These are phyloP conservation scores for Leptopilina myrica DNA, from an alignment of 2,888 invertebrate genomes.

Conservation along the genomic window DNA sequence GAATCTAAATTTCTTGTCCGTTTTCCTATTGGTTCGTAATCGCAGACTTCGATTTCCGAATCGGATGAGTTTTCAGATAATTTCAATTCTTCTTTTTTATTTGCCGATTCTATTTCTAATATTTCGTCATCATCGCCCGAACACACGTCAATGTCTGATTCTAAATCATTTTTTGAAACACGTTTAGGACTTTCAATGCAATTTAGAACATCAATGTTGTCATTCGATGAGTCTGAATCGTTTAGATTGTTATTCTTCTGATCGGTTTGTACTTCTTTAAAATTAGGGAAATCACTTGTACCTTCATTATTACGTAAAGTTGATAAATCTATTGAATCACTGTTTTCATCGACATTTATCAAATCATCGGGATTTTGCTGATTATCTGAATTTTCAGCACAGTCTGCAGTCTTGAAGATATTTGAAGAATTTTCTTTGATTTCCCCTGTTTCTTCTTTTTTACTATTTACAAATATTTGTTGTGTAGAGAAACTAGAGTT, in stretches of 20 bases:
- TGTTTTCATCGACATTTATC: conserved; percentile 58
- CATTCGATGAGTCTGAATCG: conserved; percentile 50
- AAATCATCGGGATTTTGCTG: conserved; percentile 51
- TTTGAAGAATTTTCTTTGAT: conserved; percentile 33
- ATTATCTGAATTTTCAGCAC: conserved; percentile 25
- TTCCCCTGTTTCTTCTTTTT: conserved; percentile 16
- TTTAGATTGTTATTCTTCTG: conserved; percentile 57
- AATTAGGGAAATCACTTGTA: conserved; percentile 41
- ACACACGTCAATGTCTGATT: conserved; percentile 65
- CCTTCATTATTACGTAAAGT: conserved; percentile 49
- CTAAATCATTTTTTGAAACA: conserved; percentile 57
- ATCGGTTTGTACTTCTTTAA: conserved; percentile 51
- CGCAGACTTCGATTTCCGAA: conserved; percentile 64
- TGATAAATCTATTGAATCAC: conserved; percentile 47
- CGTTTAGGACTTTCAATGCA: conserved; percentile 46
- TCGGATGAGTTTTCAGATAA: conserved; percentile 60
- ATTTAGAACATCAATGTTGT: conserved; percentile 45
- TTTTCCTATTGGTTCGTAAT: conserved; percentile 62
- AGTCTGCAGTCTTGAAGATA: not conserved
- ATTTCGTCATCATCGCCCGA: conserved; percentile 64
- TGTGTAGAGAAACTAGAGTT: not conserved
- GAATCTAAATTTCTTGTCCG: conserved; percentile 55
- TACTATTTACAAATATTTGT: not conserved
- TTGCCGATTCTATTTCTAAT: conserved; percentile 60
- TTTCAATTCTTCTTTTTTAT: conserved; percentile 53